These are phyloP conservation scores for Megalonaias nervosa DNA, from an alignment of 1,140 invertebrate species.

Conservation along the genomic window DNA sequence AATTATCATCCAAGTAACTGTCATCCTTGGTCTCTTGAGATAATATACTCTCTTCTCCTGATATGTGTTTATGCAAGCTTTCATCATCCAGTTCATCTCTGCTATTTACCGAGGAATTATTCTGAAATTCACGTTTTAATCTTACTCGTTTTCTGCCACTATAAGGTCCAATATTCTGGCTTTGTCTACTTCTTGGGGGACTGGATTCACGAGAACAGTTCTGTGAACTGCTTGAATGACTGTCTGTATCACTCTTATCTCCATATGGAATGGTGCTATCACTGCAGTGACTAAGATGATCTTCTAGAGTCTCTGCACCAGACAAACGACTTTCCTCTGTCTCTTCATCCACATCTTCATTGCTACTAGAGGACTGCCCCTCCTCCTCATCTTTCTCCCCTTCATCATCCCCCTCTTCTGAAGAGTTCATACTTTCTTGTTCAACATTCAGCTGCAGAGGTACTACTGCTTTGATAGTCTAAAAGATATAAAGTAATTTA, in stretches of 20 bases:
- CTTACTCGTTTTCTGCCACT: constrained; percentile 25
- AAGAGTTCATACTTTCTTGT: constrained; percentile 1
- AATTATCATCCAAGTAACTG: no score
- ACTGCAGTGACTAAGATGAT: constrained; percentile 21
- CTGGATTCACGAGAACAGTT: constrained; percentile 21
- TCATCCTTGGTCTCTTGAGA: no score
- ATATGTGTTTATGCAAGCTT: no score
- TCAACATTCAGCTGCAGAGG: constrained; percentile 26
- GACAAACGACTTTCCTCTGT: no score
- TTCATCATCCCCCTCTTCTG: not conserved
- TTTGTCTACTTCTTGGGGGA: constrained; percentile 1
- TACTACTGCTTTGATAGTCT: constrained; percentile 44
- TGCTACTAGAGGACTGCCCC: not conserved
- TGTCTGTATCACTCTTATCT: constrained; percentile 34
- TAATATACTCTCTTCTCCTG: no score
- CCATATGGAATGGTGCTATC: constrained; percentile 35
- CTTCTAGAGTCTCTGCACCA: constrained; percentile 14
- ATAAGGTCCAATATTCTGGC: no score
- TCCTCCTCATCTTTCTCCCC: constrained; percentile 1
- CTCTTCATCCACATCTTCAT: no score
- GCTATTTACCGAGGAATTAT: no score
- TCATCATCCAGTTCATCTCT: no score
- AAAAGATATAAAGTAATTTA: constrained; percentile 7
- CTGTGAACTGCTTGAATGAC: constrained; percentile 19
- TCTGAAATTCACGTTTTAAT: constrained; percentile 10